These are phyloP conservation scores for Campaea margaritaria DNA, from an alignment of 2,888 invertebrate species.

Conservation along the genomic window DNA sequence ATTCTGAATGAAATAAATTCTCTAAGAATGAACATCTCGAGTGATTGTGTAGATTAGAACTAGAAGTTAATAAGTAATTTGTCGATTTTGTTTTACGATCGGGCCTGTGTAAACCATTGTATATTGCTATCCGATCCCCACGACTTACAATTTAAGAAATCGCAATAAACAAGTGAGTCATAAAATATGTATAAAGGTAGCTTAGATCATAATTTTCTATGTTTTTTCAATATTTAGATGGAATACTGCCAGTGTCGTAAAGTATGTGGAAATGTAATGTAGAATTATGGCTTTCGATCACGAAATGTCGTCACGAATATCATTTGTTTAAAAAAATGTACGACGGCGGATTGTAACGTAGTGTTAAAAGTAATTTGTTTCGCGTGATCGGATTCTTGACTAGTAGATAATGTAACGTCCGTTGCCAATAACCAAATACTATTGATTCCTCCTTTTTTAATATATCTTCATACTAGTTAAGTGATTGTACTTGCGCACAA, in stretches of 20 bases:
- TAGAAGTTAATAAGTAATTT: slow-evolving; percentile 28
- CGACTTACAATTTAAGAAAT: slow-evolving; percentile 70
- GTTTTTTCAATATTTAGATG: slow-evolving; percentile 80
- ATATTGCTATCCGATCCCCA: slow-evolving; percentile 55
- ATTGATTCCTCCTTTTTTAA: slow-evolving; percentile 73
- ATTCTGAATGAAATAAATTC: slow-evolving; percentile 4
- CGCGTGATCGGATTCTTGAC: slow-evolving; percentile 58
- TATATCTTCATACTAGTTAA: slow-evolving; percentile 75
- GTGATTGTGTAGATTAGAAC: slow-evolving; percentile 37
- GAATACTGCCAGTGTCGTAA: slow-evolving; percentile 75
- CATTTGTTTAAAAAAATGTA: slow-evolving; percentile 38
- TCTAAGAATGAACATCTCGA: slow-evolving; percentile 26
- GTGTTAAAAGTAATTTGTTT: slow-evolving; percentile 54
- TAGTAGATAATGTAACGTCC: slow-evolving; percentile 63
- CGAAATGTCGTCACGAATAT: slow-evolving; percentile 38
- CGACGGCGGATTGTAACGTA: slow-evolving; percentile 43
- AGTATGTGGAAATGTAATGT: slow-evolving; percentile 39
- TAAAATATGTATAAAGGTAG: slow-evolving; percentile 71
- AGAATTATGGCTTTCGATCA: slow-evolving; percentile 34
- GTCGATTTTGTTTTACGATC: slow-evolving; percentile 43
- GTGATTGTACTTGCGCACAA: slow-evolving; percentile 79
- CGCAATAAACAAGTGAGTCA: slow-evolving; percentile 81
- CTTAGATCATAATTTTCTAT: slow-evolving; percentile 78
- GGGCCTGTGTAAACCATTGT: slow-evolving; percentile 47
- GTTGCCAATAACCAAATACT: slow-evolving; percentile 81